phyloP scores from a whole-genome alignment of 2,888 invertebrate species.

The Tuberolachnus salignus region DNA sequence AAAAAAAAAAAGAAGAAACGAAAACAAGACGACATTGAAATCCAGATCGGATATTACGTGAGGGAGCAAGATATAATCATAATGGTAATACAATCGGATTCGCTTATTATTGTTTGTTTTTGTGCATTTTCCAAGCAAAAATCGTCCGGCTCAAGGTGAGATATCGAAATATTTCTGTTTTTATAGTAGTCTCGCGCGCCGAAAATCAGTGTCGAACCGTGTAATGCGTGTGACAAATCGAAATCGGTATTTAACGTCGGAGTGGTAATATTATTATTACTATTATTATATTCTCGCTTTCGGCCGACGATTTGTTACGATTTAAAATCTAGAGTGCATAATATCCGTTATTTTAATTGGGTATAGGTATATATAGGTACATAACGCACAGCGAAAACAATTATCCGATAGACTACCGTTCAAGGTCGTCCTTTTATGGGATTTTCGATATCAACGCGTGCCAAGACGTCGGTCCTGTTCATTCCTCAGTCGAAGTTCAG shows the following conservation, averaged over 20 bases:
- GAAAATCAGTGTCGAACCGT: conserved; percentile 29
- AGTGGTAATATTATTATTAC: too few relatives aligned
- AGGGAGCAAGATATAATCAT: background rate
- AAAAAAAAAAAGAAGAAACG: conserved; percentile 9
- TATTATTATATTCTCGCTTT: background rate
- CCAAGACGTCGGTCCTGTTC: background rate
- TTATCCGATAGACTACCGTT: conserved; percentile 23
- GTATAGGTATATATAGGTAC: too few relatives aligned
- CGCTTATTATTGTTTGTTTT: conserved; percentile 7
- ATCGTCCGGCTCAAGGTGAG: conserved; percentile 19
- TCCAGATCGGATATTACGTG: conserved; percentile 29
- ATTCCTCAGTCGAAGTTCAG: background rate
- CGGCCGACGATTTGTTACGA: background rate
- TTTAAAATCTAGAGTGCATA: background rate
- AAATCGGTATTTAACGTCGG: background rate
- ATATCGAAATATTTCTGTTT: conserved; percentile 18
- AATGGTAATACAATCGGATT: conserved; percentile 28
- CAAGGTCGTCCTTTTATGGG: conserved; percentile 17
- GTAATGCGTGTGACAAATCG: conserved; percentile 44
- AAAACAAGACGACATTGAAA: conserved; percentile 49
- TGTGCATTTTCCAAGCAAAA: too few relatives aligned
- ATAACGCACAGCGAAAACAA: background rate
- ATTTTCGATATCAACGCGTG: background rate
- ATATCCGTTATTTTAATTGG: conserved; percentile 3
- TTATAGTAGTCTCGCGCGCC: conserved; percentile 1